These are phyloP conservation scores for Eurois occulta DNA, from an alignment of 2,888 invertebrate species.

Conservation along the genomic window DNA sequence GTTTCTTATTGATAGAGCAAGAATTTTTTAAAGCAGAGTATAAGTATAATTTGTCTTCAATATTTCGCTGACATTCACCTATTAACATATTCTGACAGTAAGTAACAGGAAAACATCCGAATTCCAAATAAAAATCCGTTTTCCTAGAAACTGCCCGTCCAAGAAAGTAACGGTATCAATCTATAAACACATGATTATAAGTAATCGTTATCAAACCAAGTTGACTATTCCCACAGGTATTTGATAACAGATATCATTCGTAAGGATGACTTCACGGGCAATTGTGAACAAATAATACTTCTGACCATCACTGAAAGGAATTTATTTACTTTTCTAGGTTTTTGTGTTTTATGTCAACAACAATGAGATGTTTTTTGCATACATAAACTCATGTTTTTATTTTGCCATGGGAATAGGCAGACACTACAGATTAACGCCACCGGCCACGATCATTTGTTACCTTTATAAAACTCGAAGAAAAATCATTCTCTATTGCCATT, in stretches of 20 bases:
- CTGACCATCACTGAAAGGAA: background rate
- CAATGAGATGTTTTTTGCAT: background rate
- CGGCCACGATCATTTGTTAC: background rate
- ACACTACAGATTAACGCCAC: background rate
- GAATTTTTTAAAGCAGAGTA: background rate
- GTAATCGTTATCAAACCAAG: conserved; percentile 22
- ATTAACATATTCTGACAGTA: background rate
- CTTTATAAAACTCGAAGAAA: background rate
- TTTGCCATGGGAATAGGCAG: background rate
- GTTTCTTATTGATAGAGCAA: background rate
- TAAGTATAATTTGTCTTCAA: background rate
- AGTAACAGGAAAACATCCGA: conserved; percentile 1
- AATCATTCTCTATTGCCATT: background rate
- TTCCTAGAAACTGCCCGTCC: background rate
- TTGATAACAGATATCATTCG: conserved; percentile 14
- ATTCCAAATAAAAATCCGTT: background rate
- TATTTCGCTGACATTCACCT: background rate
- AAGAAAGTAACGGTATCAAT: conserved; percentile 17
- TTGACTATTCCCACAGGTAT: conserved; percentile 25
- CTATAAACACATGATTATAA: conserved; percentile 9
- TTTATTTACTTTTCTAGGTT: background rate
- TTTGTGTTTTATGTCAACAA: conserved; percentile 1
- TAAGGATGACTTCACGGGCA: conserved; percentile 9
- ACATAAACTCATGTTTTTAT: background rate
- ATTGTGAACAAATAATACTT: conserved; percentile 6